Conservation (phyloP, 2,113 vertebrate genomes). For the Ophiodon elongatus region DNA sequence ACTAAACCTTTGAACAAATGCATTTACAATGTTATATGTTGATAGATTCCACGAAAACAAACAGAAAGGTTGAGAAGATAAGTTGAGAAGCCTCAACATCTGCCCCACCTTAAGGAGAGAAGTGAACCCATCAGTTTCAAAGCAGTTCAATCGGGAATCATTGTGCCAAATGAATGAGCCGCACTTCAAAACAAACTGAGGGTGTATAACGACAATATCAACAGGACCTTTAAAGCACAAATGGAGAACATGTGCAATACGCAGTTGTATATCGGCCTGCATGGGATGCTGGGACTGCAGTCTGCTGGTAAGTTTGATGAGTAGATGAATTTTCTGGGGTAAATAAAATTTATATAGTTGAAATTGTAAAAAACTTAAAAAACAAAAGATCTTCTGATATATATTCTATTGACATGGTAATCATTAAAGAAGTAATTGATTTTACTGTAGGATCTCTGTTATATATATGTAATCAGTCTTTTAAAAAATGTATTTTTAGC, state of each 20-base stretch:
- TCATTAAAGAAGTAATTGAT: too few relatives aligned
- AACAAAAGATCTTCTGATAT: too few relatives aligned
- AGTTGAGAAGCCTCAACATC: slow-evolving; percentile 1
- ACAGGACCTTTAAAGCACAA: neutral
- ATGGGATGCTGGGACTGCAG: slow-evolving; percentile 29
- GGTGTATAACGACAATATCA: neutral
- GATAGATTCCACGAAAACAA: slow-evolving; percentile 24
- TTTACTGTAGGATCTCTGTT: too few relatives aligned
- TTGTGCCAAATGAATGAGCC: neutral
- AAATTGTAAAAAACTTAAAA: too few relatives aligned
- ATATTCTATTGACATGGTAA: too few relatives aligned
- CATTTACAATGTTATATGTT: neutral
- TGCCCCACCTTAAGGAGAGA: neutral
- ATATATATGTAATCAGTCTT: too few relatives aligned
- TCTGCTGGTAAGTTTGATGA: neutral
- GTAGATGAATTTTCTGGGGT: too few relatives aligned
- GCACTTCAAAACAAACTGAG: slow-evolving; percentile 10
- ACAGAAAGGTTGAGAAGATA: slow-evolving; percentile 10
- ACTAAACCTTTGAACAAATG: too few relatives aligned
- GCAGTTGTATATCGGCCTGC: neutral
- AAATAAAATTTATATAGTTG: too few relatives aligned
- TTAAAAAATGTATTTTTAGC: too few relatives aligned
- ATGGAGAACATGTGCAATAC: neutral
- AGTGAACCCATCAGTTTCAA: neutral
- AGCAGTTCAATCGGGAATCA: slow-evolving; percentile 4